Conservation (phyloP, 2,888 invertebrate genomes). For the Limnephilus rhombicus region DNA sequence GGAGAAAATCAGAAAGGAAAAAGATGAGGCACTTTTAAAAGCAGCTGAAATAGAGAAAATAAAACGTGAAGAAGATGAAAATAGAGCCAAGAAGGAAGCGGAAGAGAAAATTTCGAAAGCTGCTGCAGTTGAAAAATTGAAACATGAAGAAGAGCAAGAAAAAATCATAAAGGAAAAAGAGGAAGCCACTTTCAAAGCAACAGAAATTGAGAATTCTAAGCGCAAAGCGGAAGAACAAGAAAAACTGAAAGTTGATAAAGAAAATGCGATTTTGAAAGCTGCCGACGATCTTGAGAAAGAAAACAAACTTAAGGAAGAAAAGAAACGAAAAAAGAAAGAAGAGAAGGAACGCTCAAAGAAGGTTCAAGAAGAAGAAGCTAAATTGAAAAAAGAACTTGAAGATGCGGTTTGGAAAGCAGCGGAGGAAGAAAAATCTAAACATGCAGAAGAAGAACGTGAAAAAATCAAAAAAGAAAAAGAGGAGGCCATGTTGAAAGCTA, state of each 20-base stretch:
- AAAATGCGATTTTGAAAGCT: conserved; percentile 16
- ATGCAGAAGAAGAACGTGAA: conserved; percentile 62
- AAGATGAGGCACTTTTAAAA: neutral
- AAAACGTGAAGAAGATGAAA: conserved; percentile 51
- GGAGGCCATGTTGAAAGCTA: neutral
- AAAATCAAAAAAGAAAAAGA: neutral
- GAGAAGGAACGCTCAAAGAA: conserved; percentile 56
- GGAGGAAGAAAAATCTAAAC: conserved; percentile 68
- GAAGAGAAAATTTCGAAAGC: conserved; percentile 66
- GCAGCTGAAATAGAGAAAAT: conserved; percentile 41
- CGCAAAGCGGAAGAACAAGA: conserved; percentile 28
- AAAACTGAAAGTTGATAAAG: neutral
- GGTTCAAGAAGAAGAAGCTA: conserved; percentile 63
- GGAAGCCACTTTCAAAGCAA: conserved; percentile 37
- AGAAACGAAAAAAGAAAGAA: conserved; percentile 56
- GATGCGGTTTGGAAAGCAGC: conserved; percentile 47
- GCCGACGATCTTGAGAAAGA: conserved; percentile 60
- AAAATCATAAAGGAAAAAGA: conserved; percentile 36
- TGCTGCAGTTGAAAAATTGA: conserved; percentile 60
- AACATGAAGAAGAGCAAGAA: conserved; percentile 18
- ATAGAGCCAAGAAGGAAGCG: conserved; percentile 66
- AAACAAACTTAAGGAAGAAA: conserved; percentile 61
- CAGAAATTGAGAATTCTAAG: conserved; percentile 30
- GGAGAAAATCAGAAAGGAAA: neutral
- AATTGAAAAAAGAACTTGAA: conserved; percentile 63